Conservation (phyloP, 2,888 invertebrate species). For the Amphipoea lucens region DNA sequence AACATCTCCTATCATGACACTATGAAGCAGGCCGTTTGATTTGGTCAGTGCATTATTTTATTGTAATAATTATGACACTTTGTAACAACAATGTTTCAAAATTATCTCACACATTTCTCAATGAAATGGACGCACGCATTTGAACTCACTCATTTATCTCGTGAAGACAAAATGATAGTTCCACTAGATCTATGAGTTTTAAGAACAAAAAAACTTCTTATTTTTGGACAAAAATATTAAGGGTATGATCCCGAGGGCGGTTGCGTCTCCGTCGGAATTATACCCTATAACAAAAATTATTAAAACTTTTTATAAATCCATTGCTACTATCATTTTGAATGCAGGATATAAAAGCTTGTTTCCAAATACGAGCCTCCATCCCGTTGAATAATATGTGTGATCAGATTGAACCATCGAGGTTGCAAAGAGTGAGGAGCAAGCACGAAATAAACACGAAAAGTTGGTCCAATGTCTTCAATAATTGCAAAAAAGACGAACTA, state of each 20-base stretch:
- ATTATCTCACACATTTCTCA: constrained; percentile 44
- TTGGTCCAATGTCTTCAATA: constrained; percentile 48
- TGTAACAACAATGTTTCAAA: constrained; percentile 15
- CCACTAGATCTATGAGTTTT: constrained; percentile 17
- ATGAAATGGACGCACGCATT: constrained; percentile 35
- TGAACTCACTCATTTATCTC: constrained; percentile 49
- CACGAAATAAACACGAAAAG: constrained; percentile 15
- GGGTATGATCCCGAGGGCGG: constrained; percentile 11
- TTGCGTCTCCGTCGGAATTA: constrained; percentile 1
- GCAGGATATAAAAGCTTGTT: constrained; percentile 52
- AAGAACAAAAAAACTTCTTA: not conserved
- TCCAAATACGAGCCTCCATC: constrained; percentile 43
- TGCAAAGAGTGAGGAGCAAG: constrained; percentile 30
- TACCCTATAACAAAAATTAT: not conserved
- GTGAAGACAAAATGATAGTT: constrained; percentile 21
- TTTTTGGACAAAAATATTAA: not conserved
- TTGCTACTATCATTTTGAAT: constrained; percentile 33
- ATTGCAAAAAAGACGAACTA: constrained; percentile 19
- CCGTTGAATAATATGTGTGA: constrained; percentile 41
- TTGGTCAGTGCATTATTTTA: not conserved
- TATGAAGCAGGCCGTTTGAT: not conserved
- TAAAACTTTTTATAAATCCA: constrained; percentile 15
- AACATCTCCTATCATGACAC: not conserved
- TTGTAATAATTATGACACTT: constrained; percentile 26
- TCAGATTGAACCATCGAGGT: constrained; percentile 13